Evolutionary conservation across 2,888 invertebrate genomes (phyloP), one percentile per base, ranked within the genome.

Genomic region (Drosophila acutilabella): DNA sequence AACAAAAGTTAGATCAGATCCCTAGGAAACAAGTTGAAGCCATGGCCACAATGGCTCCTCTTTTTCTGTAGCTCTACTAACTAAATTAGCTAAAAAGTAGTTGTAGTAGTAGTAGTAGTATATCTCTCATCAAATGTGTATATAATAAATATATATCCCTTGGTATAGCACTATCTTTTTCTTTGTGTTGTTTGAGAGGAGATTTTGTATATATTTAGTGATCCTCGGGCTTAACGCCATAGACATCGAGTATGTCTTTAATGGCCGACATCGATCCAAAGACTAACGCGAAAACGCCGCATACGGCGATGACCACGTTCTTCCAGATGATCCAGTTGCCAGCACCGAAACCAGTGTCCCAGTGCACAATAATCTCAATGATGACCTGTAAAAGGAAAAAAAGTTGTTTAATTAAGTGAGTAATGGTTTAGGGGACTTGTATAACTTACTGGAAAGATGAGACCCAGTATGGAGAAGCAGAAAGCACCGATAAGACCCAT

Each of bases 401-500:
- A 48, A 13, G 5, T 1, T 7, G 50, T 2, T 95, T 18, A 33
- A 26, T 33, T 33, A 33, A 11, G 10, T 33, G 11, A 33, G 13
- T 0, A 14, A n/a, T 0, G 8, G 0, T 18, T 6, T 0, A 4
- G 0, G 4, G 11, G 2, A 11, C 5, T 7, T 14, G n/a, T 5
- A 1, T 0, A 16, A 89, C 90, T 90, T 82, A 92, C 96, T 1
- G 98, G 98, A 53, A 97, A 95, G 60, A 98, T 95, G 38, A 98
- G 95, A 14, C 98, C 98, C 20, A 98, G 94, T 77, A 97, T 96
- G 8, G 98, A 97, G 91, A 98, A 97, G 90, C 98, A 98, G 90
- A 98, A 96, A 45, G 98, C 98, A 76, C 98, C 98, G 75, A 98
- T 98, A 51, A 98, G 94, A 7, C 96, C 96, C 92, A 98, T 97